Evolutionary conservation across 2,888 invertebrate genomes (phyloP).

Genomic region (Coleophora deauratella): DNA sequence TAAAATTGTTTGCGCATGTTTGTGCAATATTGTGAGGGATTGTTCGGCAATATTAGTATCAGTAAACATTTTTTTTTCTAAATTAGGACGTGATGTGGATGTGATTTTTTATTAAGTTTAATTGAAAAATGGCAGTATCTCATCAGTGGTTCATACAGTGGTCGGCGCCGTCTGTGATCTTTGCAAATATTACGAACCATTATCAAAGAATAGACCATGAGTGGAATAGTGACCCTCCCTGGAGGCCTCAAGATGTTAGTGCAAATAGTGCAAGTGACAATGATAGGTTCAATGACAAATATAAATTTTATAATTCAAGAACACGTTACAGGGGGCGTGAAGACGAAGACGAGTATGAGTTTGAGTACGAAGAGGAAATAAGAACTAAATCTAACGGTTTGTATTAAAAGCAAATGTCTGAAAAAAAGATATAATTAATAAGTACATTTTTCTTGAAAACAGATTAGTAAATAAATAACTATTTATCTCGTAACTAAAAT

Average conservation of each 20-base stretch:
- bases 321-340: too few relatives aligned
- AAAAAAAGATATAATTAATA: too few relatives aligned
- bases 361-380: conserved; percentile 8
- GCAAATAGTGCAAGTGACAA: not conserved
- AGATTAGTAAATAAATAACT: too few relatives aligned
- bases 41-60: too few relatives aligned
- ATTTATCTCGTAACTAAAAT: too few relatives aligned
- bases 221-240: conserved; percentile 28
- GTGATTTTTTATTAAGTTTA: conserved; percentile 6
- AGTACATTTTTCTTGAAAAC: too few relatives aligned
- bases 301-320: too few relatives aligned
- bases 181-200: conserved; percentile 46
- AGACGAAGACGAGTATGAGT: not conserved
- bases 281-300: not conserved
- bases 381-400: conserved; percentile 25
- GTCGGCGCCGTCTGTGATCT: conserved; percentile 49
- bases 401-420: conserved; percentile 5
- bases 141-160: conserved; percentile 70
- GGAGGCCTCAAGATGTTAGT: conserved; percentile 3
- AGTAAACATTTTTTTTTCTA: too few relatives aligned
- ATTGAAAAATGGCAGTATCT: conserved; percentile 53
- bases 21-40: too few relatives aligned
- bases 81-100: conserved; percentile 17
- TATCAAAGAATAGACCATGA: conserved; percentile 41
- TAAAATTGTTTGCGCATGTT: too few relatives aligned